A percentile compares a stretch with the other conserved stretches of the same genome.
These are phyloP conservation scores for Brachionus sp. DNA, from an alignment of 1,140 invertebrate genomes.

Conservation along the genomic window DNA sequence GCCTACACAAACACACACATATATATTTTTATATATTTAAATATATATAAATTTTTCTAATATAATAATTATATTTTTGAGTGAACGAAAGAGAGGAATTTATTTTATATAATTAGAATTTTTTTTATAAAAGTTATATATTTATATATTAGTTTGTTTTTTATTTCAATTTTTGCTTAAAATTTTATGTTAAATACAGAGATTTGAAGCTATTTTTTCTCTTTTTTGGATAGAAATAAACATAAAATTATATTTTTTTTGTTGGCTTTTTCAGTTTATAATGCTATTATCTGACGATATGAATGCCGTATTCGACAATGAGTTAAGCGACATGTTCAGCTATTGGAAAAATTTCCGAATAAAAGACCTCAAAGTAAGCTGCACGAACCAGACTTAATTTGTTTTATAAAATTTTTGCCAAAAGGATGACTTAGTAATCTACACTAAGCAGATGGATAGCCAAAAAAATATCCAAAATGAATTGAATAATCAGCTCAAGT, in stretches of 20 bases:
- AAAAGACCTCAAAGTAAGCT: not conserved
- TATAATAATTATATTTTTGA: not conserved
- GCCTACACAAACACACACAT: not conserved
- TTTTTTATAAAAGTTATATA: not conserved
- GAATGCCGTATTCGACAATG: not conserved
- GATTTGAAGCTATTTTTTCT: constrained; percentile 17
- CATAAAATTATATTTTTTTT: constrained; percentile 14
- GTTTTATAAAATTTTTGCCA: not conserved
- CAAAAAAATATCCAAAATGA: constrained; percentile 37
- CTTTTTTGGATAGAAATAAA: constrained; percentile 33
- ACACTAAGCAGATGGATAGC: constrained; percentile 6
- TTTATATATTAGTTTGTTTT: constrained; percentile 25
- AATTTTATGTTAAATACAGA: constrained; percentile 26
- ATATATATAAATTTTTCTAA: not conserved
- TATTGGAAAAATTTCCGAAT: constrained; percentile 43
- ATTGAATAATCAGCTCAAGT: not conserved
- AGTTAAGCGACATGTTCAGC: constrained; percentile 6
- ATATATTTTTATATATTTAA: not conserved
- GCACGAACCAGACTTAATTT: not conserved
- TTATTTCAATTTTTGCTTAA: constrained; percentile 8
- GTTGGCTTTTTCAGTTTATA: not conserved
- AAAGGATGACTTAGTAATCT: constrained; percentile 13
- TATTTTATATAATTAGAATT: constrained; percentile 21
- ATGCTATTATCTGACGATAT: constrained; percentile 20
- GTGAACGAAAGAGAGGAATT: not conserved